Conservation (phyloP, 2,888 invertebrate species). For the Caenorhabditis sinica region DNA sequence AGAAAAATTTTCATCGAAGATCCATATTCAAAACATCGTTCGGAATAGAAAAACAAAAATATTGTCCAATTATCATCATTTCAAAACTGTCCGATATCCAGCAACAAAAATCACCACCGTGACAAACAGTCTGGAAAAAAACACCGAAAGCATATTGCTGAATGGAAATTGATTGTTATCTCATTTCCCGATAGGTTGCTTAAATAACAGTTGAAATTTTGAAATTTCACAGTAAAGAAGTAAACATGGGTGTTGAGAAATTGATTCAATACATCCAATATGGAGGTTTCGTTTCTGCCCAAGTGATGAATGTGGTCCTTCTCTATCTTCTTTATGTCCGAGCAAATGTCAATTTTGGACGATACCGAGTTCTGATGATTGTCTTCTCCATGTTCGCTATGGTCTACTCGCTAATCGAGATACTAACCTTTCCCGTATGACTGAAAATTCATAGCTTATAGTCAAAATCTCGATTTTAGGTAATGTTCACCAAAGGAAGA, state of each 20-base stretch:
- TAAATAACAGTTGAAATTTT: not conserved
- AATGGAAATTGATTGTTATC: conserved; percentile 23
- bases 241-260: conserved; percentile 18
- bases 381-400: conserved; percentile 34
- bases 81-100: not conserved
- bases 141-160: not conserved
- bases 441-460: no score
- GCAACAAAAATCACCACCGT: not conserved
- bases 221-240: not conserved
- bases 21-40: no score
- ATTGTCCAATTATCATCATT: not conserved
- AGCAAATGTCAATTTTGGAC: conserved; percentile 31
- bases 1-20: no score
- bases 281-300: conserved; percentile 28
- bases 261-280: conserved; percentile 25
- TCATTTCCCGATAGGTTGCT: not conserved
- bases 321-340: conserved; percentile 19
- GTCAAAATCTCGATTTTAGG: conserved; percentile 2
- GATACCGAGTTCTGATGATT: conserved; percentile 50
- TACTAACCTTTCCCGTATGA: conserved; percentile 37
- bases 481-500: conserved; percentile 43
- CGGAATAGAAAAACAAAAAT: no score
- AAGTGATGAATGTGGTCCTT: conserved; percentile 29
- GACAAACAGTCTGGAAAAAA: conserved; percentile 4
- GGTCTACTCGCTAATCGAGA: conserved; percentile 39